phyloP scores from a whole-genome alignment of 2,888 invertebrate species.

The Drosophila macrospina region DNA sequence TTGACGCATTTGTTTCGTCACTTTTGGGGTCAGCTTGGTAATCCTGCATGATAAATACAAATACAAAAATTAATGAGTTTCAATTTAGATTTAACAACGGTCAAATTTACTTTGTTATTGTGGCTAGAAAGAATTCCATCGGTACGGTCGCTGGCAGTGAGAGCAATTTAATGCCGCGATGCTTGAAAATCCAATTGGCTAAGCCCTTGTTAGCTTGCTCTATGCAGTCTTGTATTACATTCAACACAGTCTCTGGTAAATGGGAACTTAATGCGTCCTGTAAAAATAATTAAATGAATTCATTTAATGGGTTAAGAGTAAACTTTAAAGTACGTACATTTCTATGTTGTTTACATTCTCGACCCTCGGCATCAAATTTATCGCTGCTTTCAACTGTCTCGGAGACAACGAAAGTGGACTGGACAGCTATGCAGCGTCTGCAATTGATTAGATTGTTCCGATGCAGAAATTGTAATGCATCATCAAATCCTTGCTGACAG shows the following conservation, averaged over 20 bases:
- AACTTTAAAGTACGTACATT: constrained; percentile 87
- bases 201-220: constrained; percentile 96
- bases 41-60: neutral
- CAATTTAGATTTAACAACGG: neutral
- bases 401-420: constrained; percentile 93
- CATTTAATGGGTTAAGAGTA: neutral
- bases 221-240: constrained; percentile 96
- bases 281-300: constrained; percentile 1
- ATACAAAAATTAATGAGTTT: neutral
- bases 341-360: constrained; percentile 94
- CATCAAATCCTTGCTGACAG: constrained; percentile 99
- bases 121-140: constrained; percentile 94
- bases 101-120: constrained; percentile 86
- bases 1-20: constrained; percentile 85
- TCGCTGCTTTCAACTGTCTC: constrained; percentile 88
- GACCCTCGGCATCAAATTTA: constrained; percentile 94
- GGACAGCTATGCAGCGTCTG: constrained; percentile 95
- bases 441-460: constrained; percentile 96
- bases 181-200: constrained; percentile 95
- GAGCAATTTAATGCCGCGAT: constrained; percentile 92
- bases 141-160: constrained; percentile 95
- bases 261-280: constrained; percentile 95
- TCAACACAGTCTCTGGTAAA: constrained; percentile 95
- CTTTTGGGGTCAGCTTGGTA: constrained; percentile 77
- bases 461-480: constrained; percentile 93